Evolutionary conservation across 2,888 invertebrate genomes (phyloP), one percentile per base, ranked within the genome.

Genomic region (Dryocosmus kuriphilus): DNA sequence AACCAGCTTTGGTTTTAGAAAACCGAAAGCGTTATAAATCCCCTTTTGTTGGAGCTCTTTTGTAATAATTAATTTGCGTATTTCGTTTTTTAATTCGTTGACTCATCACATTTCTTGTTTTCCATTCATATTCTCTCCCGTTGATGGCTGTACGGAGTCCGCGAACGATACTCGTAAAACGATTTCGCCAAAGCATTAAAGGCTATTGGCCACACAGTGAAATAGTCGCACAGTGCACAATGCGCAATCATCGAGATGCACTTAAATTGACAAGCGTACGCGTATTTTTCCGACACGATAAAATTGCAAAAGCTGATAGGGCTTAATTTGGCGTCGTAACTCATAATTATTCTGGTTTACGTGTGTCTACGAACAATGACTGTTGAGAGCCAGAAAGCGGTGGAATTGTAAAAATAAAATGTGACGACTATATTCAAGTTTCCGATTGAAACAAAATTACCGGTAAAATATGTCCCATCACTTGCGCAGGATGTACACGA

Each of bases 331-430:
- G 81, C 81, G 82, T 87, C 87, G 84, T 89, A 87, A 89, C 86
- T 88, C 87, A 87, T 88, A 89, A 89, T 83, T 82, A 89, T 83
- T 82, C 81, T 78, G 83, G 76, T 89, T 89, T 88, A 89, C 86
- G 87, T 88, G 82, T 84, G 83, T 82, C 85, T 82, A 74, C 80
- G 74, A 77, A 80, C 76, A 74, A 82, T 82, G 63, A 81, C 51
- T 71, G 30, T 51, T 51, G 30, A 51, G 46, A 41, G 24, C 24
- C 38, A 65, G 41, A 24, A 24, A 65, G 41, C 46, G 30, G 2
- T 46, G 32, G n/a, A n/a, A 19, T 32, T 22, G 63, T 38, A 5
- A 5, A 63, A 63, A 55, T 51, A 55, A 55, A 55, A 55, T 22
- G 2, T 41, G 41, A 41, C 16, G 41, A 22, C 9, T 22, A 11